Evolutionary conservation across 1,140 invertebrate genomes (phyloP).

Genomic region (Rhagoletis zephyria): DNA sequence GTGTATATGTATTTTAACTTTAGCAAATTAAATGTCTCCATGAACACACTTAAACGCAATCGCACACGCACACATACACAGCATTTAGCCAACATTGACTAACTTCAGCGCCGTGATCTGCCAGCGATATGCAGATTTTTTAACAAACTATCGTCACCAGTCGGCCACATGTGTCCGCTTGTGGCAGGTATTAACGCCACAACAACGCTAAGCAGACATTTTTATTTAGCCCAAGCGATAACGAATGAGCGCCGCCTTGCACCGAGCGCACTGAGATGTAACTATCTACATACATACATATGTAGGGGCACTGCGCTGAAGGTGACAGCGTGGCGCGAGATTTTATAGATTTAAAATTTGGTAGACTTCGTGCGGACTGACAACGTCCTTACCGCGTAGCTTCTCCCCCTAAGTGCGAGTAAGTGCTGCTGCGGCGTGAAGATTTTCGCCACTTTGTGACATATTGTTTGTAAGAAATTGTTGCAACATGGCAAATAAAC

Average conservation of each 20-base stretch:
- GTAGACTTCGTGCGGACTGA: conserved; percentile 24
- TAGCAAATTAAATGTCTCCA: neutral
- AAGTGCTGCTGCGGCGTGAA: neutral
- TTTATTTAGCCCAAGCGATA: conserved; percentile 50
- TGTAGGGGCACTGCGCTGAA: neutral
- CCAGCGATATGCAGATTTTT: conserved; percentile 49
- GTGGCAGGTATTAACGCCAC: conserved; percentile 36
- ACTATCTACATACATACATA: too few species aligned
- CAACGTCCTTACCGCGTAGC: neutral
- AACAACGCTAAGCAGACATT: conserved; percentile 48
- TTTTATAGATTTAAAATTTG: conserved; percentile 53
- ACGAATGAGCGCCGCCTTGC: conserved; percentile 24
- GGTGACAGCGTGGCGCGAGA: conserved; percentile 35
- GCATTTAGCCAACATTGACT: conserved; percentile 22
- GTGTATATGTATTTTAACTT: neutral
- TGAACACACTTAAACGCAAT: neutral
- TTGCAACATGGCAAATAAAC: conserved; percentile 49
- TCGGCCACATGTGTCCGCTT: conserved; percentile 40
- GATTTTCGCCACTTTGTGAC: conserved; percentile 19
- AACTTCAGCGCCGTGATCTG: neutral
- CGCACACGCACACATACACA: neutral
- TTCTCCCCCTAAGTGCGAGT: neutral
- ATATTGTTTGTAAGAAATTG: conserved; percentile 40
- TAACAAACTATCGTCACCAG: neutral
- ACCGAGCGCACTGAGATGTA: neutral